phyloP scores from a whole-genome alignment of 2,797 vertebrate genomes.

The Rhynchonycteris naso region DNA sequence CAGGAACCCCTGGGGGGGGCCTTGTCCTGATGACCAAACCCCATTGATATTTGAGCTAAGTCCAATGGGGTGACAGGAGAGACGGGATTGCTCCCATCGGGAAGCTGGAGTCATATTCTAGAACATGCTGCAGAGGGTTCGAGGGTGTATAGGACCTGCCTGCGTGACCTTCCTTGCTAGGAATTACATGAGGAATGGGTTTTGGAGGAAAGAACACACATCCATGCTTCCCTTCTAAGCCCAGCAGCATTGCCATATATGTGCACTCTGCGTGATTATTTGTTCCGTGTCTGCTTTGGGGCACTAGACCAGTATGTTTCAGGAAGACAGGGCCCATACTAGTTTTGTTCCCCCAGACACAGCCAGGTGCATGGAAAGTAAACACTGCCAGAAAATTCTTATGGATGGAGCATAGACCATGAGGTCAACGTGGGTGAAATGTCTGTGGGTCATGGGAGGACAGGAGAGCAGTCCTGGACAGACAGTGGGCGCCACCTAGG shows the following conservation, averaged over 20 bases:
- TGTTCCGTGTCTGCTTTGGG: background rate
- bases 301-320: background rate
- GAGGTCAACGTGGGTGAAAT: background rate
- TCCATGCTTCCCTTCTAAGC: background rate
- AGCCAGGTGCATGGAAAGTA: background rate
- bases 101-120: background rate
- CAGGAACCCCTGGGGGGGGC: background rate
- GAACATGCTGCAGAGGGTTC: background rate
- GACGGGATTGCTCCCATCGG: background rate
- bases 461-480: background rate
- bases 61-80: background rate
- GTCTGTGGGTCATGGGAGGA: background rate
- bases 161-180: background rate
- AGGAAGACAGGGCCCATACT: background rate
- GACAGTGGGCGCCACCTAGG: background rate
- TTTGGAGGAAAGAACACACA: background rate
- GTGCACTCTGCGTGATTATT: background rate
- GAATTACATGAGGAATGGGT: background rate
- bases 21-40: background rate
- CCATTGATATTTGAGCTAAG: background rate
- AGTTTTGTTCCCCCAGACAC: background rate
- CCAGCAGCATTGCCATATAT: background rate
- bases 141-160: background rate
- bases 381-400: background rate
- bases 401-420: background rate